Percentiles rank a stretch among this genome's conserved stretches.
phyloP scores from a whole-genome alignment of 2,113 vertebrate genomes.

The Alligator mississippiensis region DNA sequence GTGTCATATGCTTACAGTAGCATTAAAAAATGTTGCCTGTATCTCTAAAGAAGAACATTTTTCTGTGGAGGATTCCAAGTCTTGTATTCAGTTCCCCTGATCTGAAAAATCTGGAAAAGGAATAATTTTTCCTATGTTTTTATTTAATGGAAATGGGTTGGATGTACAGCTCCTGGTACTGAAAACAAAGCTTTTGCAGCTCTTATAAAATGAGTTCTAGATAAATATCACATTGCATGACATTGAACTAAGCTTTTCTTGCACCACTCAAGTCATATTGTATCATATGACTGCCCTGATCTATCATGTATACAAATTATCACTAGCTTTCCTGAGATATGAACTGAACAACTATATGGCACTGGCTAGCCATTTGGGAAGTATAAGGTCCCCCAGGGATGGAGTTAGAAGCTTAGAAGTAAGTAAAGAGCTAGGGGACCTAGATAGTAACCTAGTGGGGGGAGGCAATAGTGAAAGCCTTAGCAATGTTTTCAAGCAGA shows the following conservation, averaged over 20 bases:
- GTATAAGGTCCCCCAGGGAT: neutral
- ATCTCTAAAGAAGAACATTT: neutral
- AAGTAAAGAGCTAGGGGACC: too few species aligned
- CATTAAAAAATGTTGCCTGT: neutral
- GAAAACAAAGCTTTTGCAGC: neutral
- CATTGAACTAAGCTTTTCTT: neutral
- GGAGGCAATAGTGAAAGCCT: too few species aligned
- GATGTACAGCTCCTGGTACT: neutral
- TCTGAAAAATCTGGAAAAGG: neutral
- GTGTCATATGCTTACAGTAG: neutral
- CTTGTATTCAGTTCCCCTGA: neutral
- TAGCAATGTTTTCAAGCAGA: too few species aligned
- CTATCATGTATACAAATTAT: neutral
- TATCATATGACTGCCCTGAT: neutral
- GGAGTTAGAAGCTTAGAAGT: too few species aligned
- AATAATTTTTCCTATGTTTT: neutral
- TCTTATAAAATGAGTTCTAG: too few species aligned
- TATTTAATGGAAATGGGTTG: neutral
- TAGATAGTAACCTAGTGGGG: too few species aligned
- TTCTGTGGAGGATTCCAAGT: neutral
- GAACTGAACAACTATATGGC: neutral
- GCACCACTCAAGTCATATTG: neutral
- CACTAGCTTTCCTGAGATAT: neutral
- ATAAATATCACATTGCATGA: neutral
- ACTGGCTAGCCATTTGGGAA: neutral